Conservation (phyloP, 2,113 vertebrate genomes). For the Illadopsis cleaveri region DNA sequence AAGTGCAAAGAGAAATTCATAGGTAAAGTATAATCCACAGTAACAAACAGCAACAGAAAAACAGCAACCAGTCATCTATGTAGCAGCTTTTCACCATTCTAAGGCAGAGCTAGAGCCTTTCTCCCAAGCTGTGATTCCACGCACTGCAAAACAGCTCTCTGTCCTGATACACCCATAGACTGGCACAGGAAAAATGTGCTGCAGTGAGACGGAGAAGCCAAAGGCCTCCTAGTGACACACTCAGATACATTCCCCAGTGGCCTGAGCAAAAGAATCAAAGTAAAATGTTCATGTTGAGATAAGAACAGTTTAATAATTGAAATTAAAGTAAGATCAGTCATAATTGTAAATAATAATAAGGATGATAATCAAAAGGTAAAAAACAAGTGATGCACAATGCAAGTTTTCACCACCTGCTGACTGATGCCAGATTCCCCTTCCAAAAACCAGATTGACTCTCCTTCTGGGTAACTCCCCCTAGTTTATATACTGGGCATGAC, state of each 20-base stretch:
- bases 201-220: background rate
- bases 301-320: background rate
- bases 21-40: background rate
- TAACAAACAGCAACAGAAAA: slow-evolving; percentile 23
- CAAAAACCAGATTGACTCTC: background rate
- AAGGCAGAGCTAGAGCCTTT: background rate
- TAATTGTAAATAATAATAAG: background rate
- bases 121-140: background rate
- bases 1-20: slow-evolving; percentile 27
- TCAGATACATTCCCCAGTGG: background rate
- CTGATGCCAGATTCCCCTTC: background rate
- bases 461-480: background rate
- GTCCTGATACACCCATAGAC: background rate
- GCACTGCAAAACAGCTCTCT: background rate
- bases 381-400: background rate
- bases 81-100: background rate
- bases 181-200: background rate
- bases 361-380: background rate
- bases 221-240: background rate
- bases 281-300: background rate
- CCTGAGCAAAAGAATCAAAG: background rate
- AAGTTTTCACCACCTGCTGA: background rate
- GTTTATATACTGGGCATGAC: background rate
- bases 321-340: background rate
- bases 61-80: background rate